A percentile compares a stretch with the other conserved stretches of the same genome.
Conservation (phyloP, 2,113 vertebrate genomes). For the Triplophysa siluroides region DNA sequence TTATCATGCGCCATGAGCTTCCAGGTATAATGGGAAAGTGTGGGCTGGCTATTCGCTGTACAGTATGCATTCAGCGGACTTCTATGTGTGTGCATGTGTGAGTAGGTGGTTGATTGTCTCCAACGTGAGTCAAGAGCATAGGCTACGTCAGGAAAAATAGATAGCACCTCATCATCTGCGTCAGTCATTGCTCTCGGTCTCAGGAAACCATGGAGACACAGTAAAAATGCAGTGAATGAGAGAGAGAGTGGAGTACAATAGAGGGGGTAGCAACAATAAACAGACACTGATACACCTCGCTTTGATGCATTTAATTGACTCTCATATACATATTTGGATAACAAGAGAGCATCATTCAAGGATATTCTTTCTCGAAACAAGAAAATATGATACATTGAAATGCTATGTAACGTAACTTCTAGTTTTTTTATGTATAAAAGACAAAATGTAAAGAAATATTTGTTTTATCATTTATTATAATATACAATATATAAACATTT, state of each 20-base stretch:
- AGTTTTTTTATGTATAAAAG: not conserved
- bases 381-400: not conserved
- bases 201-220: constrained; percentile 56
- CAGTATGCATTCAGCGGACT: constrained; percentile 26
- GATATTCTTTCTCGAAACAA: constrained; percentile 17
- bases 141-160: constrained; percentile 47
- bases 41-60: constrained; percentile 42
- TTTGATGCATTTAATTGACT: constrained; percentile 48
- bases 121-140: constrained; percentile 51
- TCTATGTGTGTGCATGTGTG: constrained; percentile 28
- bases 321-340: constrained; percentile 28
- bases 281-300: constrained; percentile 18
- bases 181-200: constrained; percentile 36
- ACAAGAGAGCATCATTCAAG: constrained; percentile 31
- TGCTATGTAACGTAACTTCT: not conserved
- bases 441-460: constrained; percentile 11
- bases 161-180: constrained; percentile 55
- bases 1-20: constrained; percentile 42
- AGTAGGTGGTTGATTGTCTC: constrained; percentile 56
- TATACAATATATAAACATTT: too few species aligned
- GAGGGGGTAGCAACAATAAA: constrained; percentile 40
- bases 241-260: constrained; percentile 27
- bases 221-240: constrained; percentile 48
- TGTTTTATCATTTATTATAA: constrained; percentile 29
- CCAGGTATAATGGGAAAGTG: constrained; percentile 51